Base-by-base conservation (phyloP, 2,888 invertebrate species). In the Phaonia tiefii region DNA sequence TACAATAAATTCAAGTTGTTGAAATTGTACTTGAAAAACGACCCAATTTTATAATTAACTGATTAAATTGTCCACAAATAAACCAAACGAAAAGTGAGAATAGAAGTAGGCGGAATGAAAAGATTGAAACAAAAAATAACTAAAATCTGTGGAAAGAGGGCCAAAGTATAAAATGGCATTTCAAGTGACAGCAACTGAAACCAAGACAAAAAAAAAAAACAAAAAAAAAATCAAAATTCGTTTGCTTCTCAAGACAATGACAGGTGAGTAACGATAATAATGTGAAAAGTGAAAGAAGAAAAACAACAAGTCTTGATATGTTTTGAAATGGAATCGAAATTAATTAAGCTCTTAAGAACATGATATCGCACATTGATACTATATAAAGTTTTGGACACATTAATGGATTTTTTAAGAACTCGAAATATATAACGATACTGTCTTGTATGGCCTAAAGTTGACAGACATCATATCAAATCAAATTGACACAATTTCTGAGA, bases 1-100 rank as follows among this genome's bases (percentile, higher is more conserved):
- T 25, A 22, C 13, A 22, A 22, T 54, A 25, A 1, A n/a, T 54
- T 67, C 17, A 26, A 46, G 22, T 31, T 37, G 54, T 39, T 69
- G 31, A 60, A n/a, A n/a, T n/a, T n/a, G n/a, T 60, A 71, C 56
- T 72, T 69, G 42, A n/a, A n/a, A 80, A 75, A 26, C 72, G 75
- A 72, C 72, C 67, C 46, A 60, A 75, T 72, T 75, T 63, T 25
- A 25, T 54, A 70, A 67, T 73, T 54, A 60, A 79, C 42, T 67
- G 39, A 63, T 63, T 51, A 58, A 71, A 67, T 70, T 70, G 25
- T 4, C 51, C 5, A 25, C 37, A 73, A 11, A 49, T n/a, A n/a
- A n/a, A n/a, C n/a, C n/a, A n/a, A n/a, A n/a, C n/a, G n/a, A n/a
- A n/a, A n/a, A n/a, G n/a, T n/a, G n/a, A n/a, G n/a, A n/a, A n/a